Evolutionary conservation across 2,888 invertebrate genomes (phyloP), one percentile per base, ranked within the genome.

Genomic region (Zootermopsis nevadensis): DNA sequence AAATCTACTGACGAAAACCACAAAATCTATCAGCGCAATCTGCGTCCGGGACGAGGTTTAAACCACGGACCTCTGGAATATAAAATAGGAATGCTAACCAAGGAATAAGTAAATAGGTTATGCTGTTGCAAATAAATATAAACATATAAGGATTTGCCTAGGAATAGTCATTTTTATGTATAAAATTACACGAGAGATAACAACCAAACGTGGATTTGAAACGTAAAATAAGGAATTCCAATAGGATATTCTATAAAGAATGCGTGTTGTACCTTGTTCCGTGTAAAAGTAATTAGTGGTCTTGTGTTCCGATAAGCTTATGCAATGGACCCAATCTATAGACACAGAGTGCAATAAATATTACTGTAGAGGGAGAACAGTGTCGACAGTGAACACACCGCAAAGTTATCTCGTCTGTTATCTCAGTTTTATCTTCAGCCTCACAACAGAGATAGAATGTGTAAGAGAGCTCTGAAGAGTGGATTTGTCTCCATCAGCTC

Each of bases 261-360:
- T 27, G 6, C 27, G n/a, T 27, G 60, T 60, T 27, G 22, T 31
- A 69, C 22, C 69, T 69, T 31, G 22, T 69, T 33, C 15, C 10
- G 69, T 69, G 69, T 33, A 69, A 67, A 15, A 69, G 55, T 27
- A 77, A 77, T 55, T 55, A 77, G 77, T 30, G 31, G 33, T 24
- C 48, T 31, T 55, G 55, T 38, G 55, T 77, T 77, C 31, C 77
- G 77, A 77, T 77, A 77, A 48, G 77, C 77, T 31, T 69, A 77
- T 77, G 77, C 48, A 77, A 55, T 77, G 55, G 33, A 77, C 53
- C 55, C 77, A 55, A 77, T 77, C 77, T 55, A 55, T 77, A 77
- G 33, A 55, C 31, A 22, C 10, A 48, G 77, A 10, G 31, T 55
- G 42, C 48, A 77, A 77, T 77, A 77, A 77, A 77, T 77, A 77